Evolutionary conservation across 2,888 invertebrate genomes (phyloP).

Genomic region (Azorinus chamasolen): DNA sequence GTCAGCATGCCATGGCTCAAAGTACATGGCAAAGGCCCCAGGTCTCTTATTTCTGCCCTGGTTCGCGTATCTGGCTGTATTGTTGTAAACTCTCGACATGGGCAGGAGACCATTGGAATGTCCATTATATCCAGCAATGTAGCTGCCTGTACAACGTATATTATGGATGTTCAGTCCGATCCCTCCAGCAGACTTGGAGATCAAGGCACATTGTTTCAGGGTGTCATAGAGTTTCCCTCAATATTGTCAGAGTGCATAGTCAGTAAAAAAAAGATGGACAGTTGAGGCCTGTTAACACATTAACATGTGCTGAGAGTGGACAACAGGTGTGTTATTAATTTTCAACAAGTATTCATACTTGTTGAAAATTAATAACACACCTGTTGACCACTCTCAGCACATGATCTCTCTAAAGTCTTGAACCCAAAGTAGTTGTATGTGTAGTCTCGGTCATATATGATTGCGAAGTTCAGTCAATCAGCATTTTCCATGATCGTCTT

Average conservation of each 20-base stretch:
- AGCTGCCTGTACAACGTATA: constrained; percentile 96
- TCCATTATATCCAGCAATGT: constrained; percentile 96
- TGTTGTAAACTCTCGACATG: constrained; percentile 96
- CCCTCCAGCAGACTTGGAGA: constrained; percentile 98
- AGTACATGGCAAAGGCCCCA: constrained; percentile 98
- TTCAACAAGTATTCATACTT: too few relatives aligned
- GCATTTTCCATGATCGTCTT: too few relatives aligned
- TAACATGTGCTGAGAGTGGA: too few relatives aligned
- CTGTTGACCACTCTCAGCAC: too few relatives aligned
- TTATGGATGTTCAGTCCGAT: constrained; percentile 98
- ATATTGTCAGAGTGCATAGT: constrained; percentile 98
- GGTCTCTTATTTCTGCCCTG: constrained; percentile 99
- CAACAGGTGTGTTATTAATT: too few relatives aligned
- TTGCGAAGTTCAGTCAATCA: constrained; percentile 96
- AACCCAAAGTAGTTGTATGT: constrained; percentile 99
- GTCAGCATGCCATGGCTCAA: constrained; percentile 99
- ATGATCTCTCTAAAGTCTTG: too few relatives aligned
- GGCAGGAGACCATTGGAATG: constrained; percentile 98
- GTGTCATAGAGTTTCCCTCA: constrained; percentile 98
- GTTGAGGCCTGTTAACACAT: too few relatives aligned
- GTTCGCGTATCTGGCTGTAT: constrained; percentile 98
- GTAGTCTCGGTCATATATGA: constrained; percentile 98
- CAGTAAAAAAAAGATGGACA: constrained; percentile 94
- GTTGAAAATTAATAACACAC: too few relatives aligned
- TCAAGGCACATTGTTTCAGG: constrained; percentile 96